Evolutionary conservation across 2,113 vertebrate species (phyloP).

Genomic region (Aphelocoma coerulescens): DNA sequence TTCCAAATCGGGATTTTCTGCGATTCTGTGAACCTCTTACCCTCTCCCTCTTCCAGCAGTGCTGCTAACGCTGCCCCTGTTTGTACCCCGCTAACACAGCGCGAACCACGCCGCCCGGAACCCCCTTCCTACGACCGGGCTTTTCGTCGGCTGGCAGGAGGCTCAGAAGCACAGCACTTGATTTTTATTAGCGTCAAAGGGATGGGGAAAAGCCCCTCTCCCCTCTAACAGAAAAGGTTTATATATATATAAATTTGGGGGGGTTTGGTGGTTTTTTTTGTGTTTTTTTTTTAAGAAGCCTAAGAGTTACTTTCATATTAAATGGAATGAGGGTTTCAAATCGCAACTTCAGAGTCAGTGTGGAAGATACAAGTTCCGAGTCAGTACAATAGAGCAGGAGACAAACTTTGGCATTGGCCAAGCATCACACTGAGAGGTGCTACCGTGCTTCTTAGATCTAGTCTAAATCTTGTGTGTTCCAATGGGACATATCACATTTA

Average conservation of each 20-base stretch:
- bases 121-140: fast-evolving
- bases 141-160: fast-evolving
- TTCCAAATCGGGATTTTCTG: no score
- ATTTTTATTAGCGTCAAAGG: fast-evolving
- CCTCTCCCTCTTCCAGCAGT: fast-evolving
- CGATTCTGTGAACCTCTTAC: no score
- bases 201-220: neutral
- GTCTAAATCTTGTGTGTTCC: fast-evolving
- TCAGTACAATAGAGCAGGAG: fast-evolving
- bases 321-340: neutral
- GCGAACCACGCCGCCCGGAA: no score
- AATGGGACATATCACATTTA: fast-evolving
- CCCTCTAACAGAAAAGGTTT: fast-evolving
- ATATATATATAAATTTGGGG: no score
- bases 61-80: no score
- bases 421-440: fast-evolving
- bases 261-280: no score
- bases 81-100: neutral
- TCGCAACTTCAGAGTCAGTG: neutral
- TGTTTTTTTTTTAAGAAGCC: neutral
- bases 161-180: fast-evolving
- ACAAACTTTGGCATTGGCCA: neutral
- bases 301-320: neutral
- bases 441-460: neutral
- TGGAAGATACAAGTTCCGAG: fast-evolving